Conservation (phyloP, 2,797 vertebrate genomes). For the Halcyon chelicuti region DNA sequence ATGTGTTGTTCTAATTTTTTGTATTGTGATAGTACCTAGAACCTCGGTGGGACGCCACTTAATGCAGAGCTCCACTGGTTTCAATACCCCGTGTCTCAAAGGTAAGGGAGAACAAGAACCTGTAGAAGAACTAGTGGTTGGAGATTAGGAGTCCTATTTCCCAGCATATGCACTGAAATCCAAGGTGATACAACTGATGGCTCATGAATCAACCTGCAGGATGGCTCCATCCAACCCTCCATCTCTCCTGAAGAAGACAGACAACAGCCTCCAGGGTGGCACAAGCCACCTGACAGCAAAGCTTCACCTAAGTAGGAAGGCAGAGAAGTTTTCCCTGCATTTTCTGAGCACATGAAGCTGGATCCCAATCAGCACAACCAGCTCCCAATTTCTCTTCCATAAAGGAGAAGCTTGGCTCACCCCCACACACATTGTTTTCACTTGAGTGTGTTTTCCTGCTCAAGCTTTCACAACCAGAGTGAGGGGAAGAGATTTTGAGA, state of each 20-base stretch:
- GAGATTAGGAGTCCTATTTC: neutral
- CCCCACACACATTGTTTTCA: neutral
- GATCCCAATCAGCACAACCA: neutral
- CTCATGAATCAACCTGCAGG: neutral
- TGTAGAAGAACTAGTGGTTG: neutral
- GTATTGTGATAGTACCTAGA: neutral
- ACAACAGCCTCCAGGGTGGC: neutral
- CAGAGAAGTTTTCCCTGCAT: neutral
- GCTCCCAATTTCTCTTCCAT: neutral
- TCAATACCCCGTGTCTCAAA: neutral
- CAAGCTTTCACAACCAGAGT: neutral
- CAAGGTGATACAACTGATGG: neutral
- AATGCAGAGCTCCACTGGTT: neutral
- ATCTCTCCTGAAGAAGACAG: neutral
- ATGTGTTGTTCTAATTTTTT: neutral
- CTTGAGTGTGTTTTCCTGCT: neutral
- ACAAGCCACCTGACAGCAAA: accelerated
- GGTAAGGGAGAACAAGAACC: neutral
- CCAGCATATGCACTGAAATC: neutral
- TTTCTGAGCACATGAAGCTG: neutral
- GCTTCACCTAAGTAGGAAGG: neutral
- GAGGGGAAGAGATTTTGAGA: neutral
- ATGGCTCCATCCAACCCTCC: neutral
- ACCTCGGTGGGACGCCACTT: neutral
- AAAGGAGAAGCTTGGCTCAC: neutral